Conservation (phyloP, 2,113 vertebrate species). For the Phodopus roborovskii region DNA sequence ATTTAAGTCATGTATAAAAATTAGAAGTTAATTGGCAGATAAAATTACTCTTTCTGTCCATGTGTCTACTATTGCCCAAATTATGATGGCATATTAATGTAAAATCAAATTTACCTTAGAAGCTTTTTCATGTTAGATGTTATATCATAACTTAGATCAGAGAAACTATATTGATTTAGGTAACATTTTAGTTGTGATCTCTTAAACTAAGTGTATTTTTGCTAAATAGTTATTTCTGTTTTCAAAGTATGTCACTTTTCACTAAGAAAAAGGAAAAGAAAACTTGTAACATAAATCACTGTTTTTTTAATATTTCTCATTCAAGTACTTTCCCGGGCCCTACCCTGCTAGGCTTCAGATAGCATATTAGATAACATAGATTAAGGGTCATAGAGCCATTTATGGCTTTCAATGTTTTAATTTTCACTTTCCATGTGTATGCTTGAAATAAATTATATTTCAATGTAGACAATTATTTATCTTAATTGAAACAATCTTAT, state of each 20-base stretch:
- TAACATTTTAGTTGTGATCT: neutral
- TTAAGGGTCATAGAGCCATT: neutral
- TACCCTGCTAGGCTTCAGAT: neutral
- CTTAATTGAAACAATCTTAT: neutral
- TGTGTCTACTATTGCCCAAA: neutral
- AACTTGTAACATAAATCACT: neutral
- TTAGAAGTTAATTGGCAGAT: neutral
- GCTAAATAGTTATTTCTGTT: neutral
- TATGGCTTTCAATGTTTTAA: neutral
- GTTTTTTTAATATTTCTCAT: neutral
- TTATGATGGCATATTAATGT: neutral
- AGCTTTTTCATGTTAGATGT: neutral
- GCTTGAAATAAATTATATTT: neutral
- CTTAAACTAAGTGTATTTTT: neutral
- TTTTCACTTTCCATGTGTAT: slow-evolving; percentile 1
- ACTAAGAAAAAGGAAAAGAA: neutral
- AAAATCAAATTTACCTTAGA: neutral
- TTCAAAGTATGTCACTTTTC: neutral
- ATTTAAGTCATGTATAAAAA: neutral
- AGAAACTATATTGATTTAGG: neutral
- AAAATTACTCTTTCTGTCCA: neutral
- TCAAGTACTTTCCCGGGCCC: neutral
- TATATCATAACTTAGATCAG: neutral
- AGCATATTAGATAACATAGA: neutral
- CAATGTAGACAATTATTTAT: neutral